Base-by-base conservation (phyloP, 1,140 invertebrate genomes). In the Tetraneura akinire region DNA sequence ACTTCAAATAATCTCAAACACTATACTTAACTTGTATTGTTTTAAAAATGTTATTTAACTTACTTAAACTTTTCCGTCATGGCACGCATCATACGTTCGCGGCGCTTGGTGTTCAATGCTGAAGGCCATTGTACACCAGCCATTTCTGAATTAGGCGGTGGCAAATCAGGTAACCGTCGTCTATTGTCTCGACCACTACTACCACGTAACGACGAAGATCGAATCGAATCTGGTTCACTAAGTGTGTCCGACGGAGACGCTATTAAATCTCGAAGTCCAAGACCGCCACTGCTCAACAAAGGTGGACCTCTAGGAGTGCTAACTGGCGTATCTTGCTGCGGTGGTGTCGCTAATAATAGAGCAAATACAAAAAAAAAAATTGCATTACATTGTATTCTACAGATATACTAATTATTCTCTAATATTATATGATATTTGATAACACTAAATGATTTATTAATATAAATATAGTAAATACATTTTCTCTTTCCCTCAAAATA, bases 111-210 rank as follows among this genome's bases (percentile, higher is more conserved):
- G 1, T 86, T 86, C 8, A 86, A 86, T 1, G 88, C 88, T 82
- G 89, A 88, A 82, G 90, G 89, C 80, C 87, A 83, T 5, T 89
- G 90, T 53, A 90, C 86, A n/a, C 51, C 71, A 14, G 42, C 29
- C 42, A 62, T n/a, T 11, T 71, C 68, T 16, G 49, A 0, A 10
- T 71, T 45, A 9, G 68, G 68, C 73, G 87, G 83, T 2, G 90
- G 90, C 51, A 90, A 87, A 21, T 78, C 74, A 9, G 74, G 74
- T 16, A 78, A 18, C 5, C 74, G 88, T 85, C 3, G 90, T 89
- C 23, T 90, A 84, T 82, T 14, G 21, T 76, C 53, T 5, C 55
- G 37, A 5, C 23, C 47, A 14, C 6, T 71, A 26, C 89, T 90
- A 53, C 90, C 83, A 32, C 89, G 84, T 80, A 89, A 86, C 74